Evolutionary conservation across 2,113 vertebrate species (phyloP), one percentile per base, ranked within the genome.

Genomic region (Sinocyclocheilus maitianheensis): DNA sequence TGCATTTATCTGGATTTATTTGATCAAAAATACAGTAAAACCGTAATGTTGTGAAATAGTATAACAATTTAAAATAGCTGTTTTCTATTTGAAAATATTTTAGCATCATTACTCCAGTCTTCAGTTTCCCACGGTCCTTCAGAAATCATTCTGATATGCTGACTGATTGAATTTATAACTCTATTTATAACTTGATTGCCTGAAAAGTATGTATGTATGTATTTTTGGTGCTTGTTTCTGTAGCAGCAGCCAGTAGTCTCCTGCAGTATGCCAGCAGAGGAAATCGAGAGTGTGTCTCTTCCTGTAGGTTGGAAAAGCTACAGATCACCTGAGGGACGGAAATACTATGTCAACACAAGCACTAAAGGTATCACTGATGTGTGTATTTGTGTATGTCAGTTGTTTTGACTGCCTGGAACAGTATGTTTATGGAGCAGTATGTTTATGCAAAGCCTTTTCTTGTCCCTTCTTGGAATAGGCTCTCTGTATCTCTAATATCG

Each of bases 271-370:
- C 24, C 84, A 40, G 63, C 30, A 51, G 84, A 91, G 74, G 89
- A 88, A 80, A 60, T 80, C 0, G 81, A 90, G 30, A 20, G 43
- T 9, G 79, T 0, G 9, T 72, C 85, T 65, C 90, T 92, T 51
- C 89, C 90, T 4, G 84, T 53, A 2, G 91, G 90, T 55, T 93
- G 92, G 92, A 94, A 84, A 58, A 89, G 91, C 89, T 91, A 91
- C 91, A 90, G 34, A 0, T 93, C 91, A 62, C 90, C 91, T 2
- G 91, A 93, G 72, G 92, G 91, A 16, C 86, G 51, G n/a, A 60
- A 77, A 16, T 91, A 92, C 46, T 91, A 91, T 51, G 90, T 91
- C 89, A 93, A 92, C 89, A 85, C 86, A 81, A 88, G 40, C 90
- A 93, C 90, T 65, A 91, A 91, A 91, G 93, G 93, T 94, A 84